Conservation (phyloP, 1,140 invertebrate genomes). For the Ceratosolen solmsi region DNA sequence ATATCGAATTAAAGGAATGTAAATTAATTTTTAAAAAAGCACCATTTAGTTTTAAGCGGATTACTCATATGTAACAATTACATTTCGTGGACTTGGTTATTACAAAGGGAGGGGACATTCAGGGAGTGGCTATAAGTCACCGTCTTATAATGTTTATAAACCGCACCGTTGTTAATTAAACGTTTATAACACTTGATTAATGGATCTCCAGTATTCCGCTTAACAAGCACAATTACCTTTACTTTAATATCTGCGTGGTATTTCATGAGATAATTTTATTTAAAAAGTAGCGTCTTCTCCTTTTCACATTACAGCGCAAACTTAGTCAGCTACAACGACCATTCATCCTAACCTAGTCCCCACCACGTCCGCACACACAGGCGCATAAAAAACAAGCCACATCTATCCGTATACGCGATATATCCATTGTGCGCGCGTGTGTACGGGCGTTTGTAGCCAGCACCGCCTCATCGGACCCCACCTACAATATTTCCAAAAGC, state of each 20-base stretch:
- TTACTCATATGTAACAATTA: conserved; percentile 37
- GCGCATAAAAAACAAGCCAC: neutral
- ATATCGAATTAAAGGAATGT: neutral
- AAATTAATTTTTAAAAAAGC: neutral
- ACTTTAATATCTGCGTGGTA: neutral
- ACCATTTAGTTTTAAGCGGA: neutral
- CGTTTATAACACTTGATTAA: neutral
- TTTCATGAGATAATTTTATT: conserved; percentile 32
- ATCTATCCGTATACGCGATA: too few species aligned
- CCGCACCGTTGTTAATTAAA: neutral
- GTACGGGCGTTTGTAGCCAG: neutral
- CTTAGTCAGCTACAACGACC: neutral
- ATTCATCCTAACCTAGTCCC: conserved; percentile 38
- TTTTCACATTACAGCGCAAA: conserved; percentile 17
- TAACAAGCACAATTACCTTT: conserved; percentile 37
- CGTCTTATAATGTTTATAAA: neutral
- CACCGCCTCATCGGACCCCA: too few species aligned
- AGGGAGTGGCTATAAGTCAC: conserved; percentile 43
- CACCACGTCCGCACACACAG: neutral
- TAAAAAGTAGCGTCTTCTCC: conserved; percentile 36
- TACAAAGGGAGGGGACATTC: conserved; percentile 38
- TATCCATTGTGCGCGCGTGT: neutral
- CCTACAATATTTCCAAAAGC: too few species aligned
- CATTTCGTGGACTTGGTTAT: conserved; percentile 22
- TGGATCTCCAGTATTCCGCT: neutral